Evolutionary conservation across 2,888 invertebrate species (phyloP), one percentile per base, ranked within the genome.

Genomic region (Agriopis aurantiaria): DNA sequence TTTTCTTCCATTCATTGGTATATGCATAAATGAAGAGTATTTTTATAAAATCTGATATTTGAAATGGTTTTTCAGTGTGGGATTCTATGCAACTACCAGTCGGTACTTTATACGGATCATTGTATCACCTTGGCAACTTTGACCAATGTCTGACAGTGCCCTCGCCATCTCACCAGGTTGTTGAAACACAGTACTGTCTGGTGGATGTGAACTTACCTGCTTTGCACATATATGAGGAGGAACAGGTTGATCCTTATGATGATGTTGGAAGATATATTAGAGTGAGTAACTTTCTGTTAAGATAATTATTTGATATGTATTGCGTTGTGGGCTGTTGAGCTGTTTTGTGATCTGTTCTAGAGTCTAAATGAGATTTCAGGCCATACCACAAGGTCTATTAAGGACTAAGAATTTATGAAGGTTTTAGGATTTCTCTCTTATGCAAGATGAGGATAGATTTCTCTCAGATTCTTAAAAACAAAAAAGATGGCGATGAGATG

Each of bases 61-160:
- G 9, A 12, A 7, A 17, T n/a, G n/a, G 17, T 17, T 12, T 60
- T 69, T 66, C 0, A 82, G 81, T 78, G 7, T 82, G 81, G 81
- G 78, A 82, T 10, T 76, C 81, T 3, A 82, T 81, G 73, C 75
- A 77, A 7, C n/a, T 76, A 0, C 82, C 81, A 7, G 56, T 52
- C 2, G 81, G 78, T 0, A 72, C 71, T 17, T 69, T 82, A 1
- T 78, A 77, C 58, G 80, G 77, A 0, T 68, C 78, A 1, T 14
- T 60, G 10, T 58, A 58, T 8, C 77, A 78, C 5, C 56, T 75
- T 0, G 82, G 81, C 0, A 78, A 67, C 64, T 82, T 74, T 45
- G 81, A 82, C 43, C 82, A 82, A 53, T 82, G 82, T 23, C 56
- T 82, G 46, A 68, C 77, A 10, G 65, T 73, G 0, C 78, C 82